Evolutionary conservation across 2,113 vertebrate species (phyloP).

Genomic region (Callopanchax toddi): DNA sequence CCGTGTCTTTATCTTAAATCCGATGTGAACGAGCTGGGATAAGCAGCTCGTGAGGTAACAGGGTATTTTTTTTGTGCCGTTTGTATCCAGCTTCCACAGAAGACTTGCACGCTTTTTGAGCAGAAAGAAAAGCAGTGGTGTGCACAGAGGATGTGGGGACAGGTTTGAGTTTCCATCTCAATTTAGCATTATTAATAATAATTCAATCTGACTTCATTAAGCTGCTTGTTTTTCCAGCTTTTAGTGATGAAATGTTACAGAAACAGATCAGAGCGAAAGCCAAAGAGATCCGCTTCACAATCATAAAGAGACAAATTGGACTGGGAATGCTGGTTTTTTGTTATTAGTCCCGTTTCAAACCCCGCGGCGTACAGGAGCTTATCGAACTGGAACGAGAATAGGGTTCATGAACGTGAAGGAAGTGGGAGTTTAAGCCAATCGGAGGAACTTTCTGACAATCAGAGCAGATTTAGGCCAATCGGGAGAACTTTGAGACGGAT

Average conservation of each 20-base stretch:
- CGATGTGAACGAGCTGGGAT: constrained; percentile 10
- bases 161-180: too few species aligned
- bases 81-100: constrained; percentile 29
- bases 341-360: too few species aligned
- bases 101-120: neutral
- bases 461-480: neutral
- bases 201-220: too few species aligned
- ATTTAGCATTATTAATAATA: too few species aligned
- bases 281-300: neutral
- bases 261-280: neutral
- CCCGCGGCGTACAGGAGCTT: too few species aligned
- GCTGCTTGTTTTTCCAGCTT: neutral
- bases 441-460: neutral
- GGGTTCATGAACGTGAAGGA: neutral
- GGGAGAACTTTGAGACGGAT: too few species aligned
- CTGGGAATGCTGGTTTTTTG: too few species aligned
- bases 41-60: constrained; percentile 41
- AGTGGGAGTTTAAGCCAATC: neutral
- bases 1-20: constrained; percentile 7
- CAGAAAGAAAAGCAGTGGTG: constrained; percentile 8
- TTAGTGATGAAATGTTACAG: constrained; percentile 1
- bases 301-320: too few species aligned
- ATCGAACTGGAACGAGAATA: too few species aligned
- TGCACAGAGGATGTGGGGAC: neutral
- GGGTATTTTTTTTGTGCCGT: constrained; percentile 50